Evolutionary conservation across 2,113 vertebrate genomes (phyloP), one percentile per base, ranked within the genome.

Genomic region (Protobothrops flavoviridis): DNA sequence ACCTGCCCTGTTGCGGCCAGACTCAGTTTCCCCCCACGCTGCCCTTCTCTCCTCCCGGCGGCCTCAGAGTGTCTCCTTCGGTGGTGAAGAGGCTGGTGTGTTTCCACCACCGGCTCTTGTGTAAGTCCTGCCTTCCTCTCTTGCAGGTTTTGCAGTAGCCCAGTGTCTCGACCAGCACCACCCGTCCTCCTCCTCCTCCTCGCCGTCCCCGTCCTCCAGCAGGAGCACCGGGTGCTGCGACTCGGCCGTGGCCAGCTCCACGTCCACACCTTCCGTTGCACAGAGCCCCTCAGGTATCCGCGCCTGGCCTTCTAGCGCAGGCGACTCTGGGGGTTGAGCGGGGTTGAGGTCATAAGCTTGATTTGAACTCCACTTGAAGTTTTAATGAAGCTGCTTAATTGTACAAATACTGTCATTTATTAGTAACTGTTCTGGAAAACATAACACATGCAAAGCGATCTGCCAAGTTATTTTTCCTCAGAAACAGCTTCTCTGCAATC

Each of bases 111-210:
- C 26, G 33, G 87, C 74, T 45, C 0, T 87, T 3, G 45, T 0
- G 0, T 93, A 52, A 91, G 29, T 0, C 33, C 92, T 5, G 0
- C 24, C 53, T 4, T 94, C 95, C 24, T 64, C 20, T 96, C 96
- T 97, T 96, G 17, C 97, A 99, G 99, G 99, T 93, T 99, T 99
- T 88, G 99, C 99, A 0, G 99, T 99, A 94, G 99, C 99, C 95
- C 99, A 99, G 96, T 99, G 98, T 93, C 97, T 99, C 93, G 98
- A 98, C 88, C 99, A 99, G 96, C 98, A 98, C 94, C 97, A 97
- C 92, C 96, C 98, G 3, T 98, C 98, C 0, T 98, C 99, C 0
- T 96, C 98, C 29, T 98, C 98, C 29, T 98, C 98, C 0, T 99
- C 98, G 0, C 98, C 98, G 0, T 99, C 98, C 0, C 98, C 98